Percentiles rank a stretch among this genome's conserved stretches.
Evolutionary conservation across 2,888 invertebrate genomes (phyloP).

Genomic region (Leptarthrus brevirostris): DNA sequence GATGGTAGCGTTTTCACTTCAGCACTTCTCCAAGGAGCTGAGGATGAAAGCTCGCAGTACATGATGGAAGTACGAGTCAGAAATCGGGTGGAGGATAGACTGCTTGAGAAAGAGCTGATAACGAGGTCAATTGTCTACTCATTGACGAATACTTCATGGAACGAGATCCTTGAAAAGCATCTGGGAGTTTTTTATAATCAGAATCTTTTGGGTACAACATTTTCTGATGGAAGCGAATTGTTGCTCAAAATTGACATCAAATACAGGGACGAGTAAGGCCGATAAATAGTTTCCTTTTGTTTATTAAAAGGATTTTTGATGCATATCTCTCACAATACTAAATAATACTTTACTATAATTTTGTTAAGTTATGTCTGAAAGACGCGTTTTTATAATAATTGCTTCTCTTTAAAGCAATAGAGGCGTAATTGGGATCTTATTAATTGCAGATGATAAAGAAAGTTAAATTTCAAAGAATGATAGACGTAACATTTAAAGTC

Average conservation of each 20-base stretch:
- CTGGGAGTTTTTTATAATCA: constrained; percentile 51
- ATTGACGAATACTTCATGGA: constrained; percentile 57
- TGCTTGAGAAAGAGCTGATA: constrained; percentile 57
- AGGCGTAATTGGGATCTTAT: no score
- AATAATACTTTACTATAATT: no score
- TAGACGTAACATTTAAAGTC: no score
- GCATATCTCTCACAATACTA: no score
- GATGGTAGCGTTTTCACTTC: constrained; percentile 57
- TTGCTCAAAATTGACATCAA: constrained; percentile 51
- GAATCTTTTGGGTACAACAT: constrained; percentile 48
- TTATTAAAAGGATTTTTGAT: no score
- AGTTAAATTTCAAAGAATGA: no score
- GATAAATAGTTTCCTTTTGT: no score
- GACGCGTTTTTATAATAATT: no score
- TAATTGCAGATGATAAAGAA: no score
- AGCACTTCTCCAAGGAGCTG: constrained; percentile 58
- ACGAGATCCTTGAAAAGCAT: constrained; percentile 50
- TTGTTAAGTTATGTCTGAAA: no score
- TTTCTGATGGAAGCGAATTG: constrained; percentile 47
- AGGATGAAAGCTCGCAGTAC: constrained; percentile 60
- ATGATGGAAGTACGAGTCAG: constrained; percentile 62
- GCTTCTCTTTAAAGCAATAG: no score
- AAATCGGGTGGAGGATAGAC: constrained; percentile 55
- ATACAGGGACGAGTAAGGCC: constrained; percentile 47
- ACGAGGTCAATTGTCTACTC: constrained; percentile 59